phyloP scores from a whole-genome alignment of 2,113 vertebrate genomes.

The Gymnogyps californianus region DNA sequence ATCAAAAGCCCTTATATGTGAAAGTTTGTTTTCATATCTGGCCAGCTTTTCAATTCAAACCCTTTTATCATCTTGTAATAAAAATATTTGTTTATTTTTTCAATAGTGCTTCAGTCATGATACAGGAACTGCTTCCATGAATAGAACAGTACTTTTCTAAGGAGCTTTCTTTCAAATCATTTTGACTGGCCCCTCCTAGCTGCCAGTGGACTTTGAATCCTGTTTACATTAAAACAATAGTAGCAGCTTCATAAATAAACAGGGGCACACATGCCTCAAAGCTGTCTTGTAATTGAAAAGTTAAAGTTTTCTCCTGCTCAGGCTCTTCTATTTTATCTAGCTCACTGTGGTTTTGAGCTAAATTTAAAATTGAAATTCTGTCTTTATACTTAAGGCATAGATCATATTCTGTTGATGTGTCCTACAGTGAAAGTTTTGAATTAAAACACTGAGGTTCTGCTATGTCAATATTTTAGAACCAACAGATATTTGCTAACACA shows the following conservation, averaged over 20 bases:
- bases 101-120: conserved; percentile 67
- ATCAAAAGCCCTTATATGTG: conserved; percentile 75
- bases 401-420: background rate
- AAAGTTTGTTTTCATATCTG: conserved; percentile 81
- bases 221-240: conserved; percentile 78
- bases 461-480: conserved; percentile 26
- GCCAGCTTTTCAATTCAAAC: conserved; percentile 68
- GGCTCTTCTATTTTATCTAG: conserved; percentile 34
- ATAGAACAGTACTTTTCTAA: conserved; percentile 69
- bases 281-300: conserved; percentile 29
- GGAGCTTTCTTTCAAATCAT: conserved; percentile 70
- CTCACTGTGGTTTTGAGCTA: background rate
- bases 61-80: conserved; percentile 78
- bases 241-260: conserved; percentile 72
- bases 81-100: conserved; percentile 81
- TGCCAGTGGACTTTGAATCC: conserved; percentile 72
- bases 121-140: conserved; percentile 70
- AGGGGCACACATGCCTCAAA: conserved; percentile 48
- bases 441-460: conserved; percentile 36
- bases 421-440: background rate
- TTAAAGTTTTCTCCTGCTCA: conserved; percentile 28
- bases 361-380: background rate
- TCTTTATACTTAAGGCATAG: conserved; percentile 37
- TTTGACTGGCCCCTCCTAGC: conserved; percentile 62
- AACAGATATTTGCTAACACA: conserved; percentile 33